A percentile compares a stretch with the other conserved stretches of the same genome.
Evolutionary conservation across 2,113 vertebrate genomes (phyloP).

Genomic region (Leuciscus idus): DNA sequence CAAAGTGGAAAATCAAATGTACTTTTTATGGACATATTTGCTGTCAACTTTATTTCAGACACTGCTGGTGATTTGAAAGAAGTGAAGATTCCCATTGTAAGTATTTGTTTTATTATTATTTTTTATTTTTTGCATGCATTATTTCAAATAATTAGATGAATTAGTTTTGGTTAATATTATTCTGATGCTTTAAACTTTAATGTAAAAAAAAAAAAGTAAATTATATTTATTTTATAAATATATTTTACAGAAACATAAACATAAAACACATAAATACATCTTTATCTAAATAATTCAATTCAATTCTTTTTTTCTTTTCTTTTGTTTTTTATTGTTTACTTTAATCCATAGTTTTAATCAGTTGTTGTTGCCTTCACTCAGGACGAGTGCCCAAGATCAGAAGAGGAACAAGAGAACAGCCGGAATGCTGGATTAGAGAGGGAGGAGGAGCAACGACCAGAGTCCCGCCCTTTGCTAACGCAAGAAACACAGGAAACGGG

Average conservation of each 20-base stretch:
- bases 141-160: neutral
- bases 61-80: conserved; percentile 60
- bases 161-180: neutral
- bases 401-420: conserved; percentile 74
- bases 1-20: neutral
- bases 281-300: neutral
- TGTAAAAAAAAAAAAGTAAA: neutral
- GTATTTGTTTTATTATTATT: conserved; percentile 45
- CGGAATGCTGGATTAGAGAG: conserved; percentile 74
- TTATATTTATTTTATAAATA: neutral
- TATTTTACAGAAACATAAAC: neutral
- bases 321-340: neutral
- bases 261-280: too few species aligned
- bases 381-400: conserved; percentile 62
- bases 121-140: neutral
- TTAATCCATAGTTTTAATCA: neutral
- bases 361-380: conserved; percentile 32
- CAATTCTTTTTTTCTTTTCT: neutral
- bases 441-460: conserved; percentile 69
- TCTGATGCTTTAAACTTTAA: neutral
- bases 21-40: neutral
- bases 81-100: conserved; percentile 78
- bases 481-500: conserved; percentile 72
- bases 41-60: conserved; percentile 58
- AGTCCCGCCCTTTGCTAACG: conserved; percentile 72